Percentiles rank a stretch among this genome's conserved stretches.
These are phyloP conservation scores for Phodopus roborovskii DNA, from an alignment of 2,113 vertebrate species.

Conservation along the genomic window DNA sequence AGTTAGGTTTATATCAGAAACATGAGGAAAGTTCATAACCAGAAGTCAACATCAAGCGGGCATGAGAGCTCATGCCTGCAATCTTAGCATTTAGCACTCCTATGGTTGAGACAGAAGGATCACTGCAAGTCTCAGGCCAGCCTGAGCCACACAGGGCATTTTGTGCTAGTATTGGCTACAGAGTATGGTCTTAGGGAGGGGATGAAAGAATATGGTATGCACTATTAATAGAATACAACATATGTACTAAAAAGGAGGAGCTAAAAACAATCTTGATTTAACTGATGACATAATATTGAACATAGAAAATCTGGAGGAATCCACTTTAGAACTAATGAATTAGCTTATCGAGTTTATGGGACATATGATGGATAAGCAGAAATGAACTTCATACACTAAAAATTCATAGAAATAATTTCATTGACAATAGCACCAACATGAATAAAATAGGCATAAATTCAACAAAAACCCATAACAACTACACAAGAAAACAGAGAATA, in stretches of 20 bases:
- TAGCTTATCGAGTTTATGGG: neutral
- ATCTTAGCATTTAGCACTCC: too few relatives aligned
- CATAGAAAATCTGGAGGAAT: neutral
- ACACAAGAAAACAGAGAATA: neutral
- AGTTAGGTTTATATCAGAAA: neutral
- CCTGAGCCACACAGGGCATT: neutral
- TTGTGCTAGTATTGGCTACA: neutral
- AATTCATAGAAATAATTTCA: neutral
- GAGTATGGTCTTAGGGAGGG: neutral
- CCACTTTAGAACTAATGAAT: neutral
- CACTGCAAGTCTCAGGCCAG: neutral
- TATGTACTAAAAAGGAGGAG: neutral
- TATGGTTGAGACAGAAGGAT: neutral
- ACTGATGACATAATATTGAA: neutral
- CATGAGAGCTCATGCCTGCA: neutral
- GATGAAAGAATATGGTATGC: neutral
- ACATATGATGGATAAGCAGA: neutral
- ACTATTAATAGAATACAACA: neutral
- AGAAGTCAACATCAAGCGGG: neutral
- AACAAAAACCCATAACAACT: neutral
- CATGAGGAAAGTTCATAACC: neutral
- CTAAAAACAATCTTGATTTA: neutral
- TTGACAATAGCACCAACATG: neutral
- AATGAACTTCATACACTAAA: neutral
- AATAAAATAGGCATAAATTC: conserved; percentile 21